Percentiles rank a stretch among this genome's conserved stretches.
Conservation (phyloP, 2,888 invertebrate genomes). For the Panopea generosa region DNA sequence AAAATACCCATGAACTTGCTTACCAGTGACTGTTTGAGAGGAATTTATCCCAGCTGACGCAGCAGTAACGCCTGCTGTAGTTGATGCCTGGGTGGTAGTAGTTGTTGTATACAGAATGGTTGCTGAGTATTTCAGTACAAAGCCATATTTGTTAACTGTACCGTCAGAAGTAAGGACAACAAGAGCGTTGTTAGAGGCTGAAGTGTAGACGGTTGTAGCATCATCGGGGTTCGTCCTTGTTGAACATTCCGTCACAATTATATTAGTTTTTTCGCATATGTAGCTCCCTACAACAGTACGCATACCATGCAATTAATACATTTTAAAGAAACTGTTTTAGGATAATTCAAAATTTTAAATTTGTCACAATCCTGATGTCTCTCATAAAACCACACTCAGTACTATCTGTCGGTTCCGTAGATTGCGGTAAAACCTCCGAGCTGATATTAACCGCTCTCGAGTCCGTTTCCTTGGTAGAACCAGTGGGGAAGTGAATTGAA, state of each 20-base stretch:
- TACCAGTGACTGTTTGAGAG: neutral
- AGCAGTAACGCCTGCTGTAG: conserved; percentile 4
- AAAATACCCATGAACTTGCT: no score
- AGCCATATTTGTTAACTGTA: conserved; percentile 42
- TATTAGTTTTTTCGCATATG: conserved; percentile 39
- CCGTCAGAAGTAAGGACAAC: conserved; percentile 46
- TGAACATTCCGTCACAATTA: conserved; percentile 39
- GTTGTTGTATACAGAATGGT: conserved; percentile 38
- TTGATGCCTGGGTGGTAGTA: conserved; percentile 15
- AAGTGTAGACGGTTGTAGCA: conserved; percentile 32
- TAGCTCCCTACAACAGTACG: conserved; percentile 42
- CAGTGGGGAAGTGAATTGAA: no score
- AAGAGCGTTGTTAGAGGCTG: conserved; percentile 34
- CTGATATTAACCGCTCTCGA: no score
- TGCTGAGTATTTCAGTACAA: conserved; percentile 49
- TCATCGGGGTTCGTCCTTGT: conserved; percentile 25
- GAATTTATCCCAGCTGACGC: neutral
- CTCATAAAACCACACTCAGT: no score
- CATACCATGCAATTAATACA: no score
- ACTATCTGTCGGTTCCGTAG: no score
- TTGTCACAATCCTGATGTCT: no score
- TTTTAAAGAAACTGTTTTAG: no score
- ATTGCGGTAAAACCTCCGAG: no score
- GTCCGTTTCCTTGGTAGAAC: no score
- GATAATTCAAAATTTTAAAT: no score